These are phyloP conservation scores for Pentalonia nigronervosa DNA, from an alignment of 1,140 invertebrate genomes.

Conservation along the genomic window DNA sequence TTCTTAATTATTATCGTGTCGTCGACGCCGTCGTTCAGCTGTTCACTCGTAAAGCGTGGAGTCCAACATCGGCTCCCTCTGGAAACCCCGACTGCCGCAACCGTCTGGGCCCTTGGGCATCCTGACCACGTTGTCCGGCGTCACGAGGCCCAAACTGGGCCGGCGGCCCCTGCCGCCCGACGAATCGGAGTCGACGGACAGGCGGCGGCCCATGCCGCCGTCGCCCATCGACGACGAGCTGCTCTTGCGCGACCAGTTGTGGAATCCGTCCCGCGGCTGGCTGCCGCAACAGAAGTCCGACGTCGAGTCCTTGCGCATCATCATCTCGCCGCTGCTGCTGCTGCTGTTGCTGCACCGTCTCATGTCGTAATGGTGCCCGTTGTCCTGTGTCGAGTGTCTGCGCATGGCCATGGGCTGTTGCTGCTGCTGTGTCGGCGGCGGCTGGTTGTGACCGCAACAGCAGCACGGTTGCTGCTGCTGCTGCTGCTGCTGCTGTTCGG, in stretches of 20 bases:
- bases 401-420: constrained; percentile 23
- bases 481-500: constrained; percentile 60
- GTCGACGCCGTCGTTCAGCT: background rate
- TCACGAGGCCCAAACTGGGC: constrained; percentile 65
- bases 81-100: constrained; percentile 78
- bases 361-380: constrained; percentile 50
- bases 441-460: constrained; percentile 65
- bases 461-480: constrained; percentile 60
- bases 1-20: background rate
- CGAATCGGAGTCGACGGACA: constrained; percentile 52
- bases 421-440: background rate
- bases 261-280: constrained; percentile 12
- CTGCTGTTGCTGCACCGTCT: constrained; percentile 42
- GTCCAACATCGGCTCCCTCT: constrained; percentile 54
- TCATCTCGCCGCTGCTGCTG: constrained; percentile 36
- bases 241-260: constrained; percentile 57
- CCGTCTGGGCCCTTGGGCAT: constrained; percentile 85
- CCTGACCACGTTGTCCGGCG: constrained; percentile 75
- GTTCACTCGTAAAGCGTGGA: constrained; percentile 46
- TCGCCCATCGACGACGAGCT: constrained; percentile 56
- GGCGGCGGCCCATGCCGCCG: constrained; percentile 3
- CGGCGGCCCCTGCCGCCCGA: constrained; percentile 42
- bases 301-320: constrained; percentile 58
- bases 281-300: constrained; percentile 57
- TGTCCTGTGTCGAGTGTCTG: constrained; percentile 43